phyloP scores from a whole-genome alignment of 1,140 invertebrate species.

The Aphelinus atriplicis region DNA sequence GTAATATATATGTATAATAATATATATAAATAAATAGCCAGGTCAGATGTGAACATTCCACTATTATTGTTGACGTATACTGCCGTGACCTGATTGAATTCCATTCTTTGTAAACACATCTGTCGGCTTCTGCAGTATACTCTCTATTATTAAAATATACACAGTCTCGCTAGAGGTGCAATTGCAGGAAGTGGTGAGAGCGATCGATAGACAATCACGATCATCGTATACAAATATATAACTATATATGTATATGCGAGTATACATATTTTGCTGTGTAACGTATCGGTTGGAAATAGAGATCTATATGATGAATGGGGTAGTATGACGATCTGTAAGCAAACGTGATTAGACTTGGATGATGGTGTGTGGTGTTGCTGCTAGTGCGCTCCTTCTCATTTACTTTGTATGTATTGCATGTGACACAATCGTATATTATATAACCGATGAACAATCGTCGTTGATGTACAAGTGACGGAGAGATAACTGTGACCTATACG shows the following conservation, averaged over 20 bases:
- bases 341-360: conserved; percentile 21
- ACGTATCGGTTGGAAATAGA: background rate
- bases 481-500: background rate
- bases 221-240: background rate
- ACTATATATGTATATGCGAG: background rate
- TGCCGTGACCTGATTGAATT: too few species aligned
- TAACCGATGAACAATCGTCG: too few species aligned
- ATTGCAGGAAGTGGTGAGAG: conserved; percentile 15
- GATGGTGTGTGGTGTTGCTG: background rate
- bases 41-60: too few species aligned
- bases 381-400: background rate
- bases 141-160: too few species aligned
- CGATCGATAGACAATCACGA: background rate
- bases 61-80: too few species aligned
- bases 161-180: conserved; percentile 4
- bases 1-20: too few species aligned
- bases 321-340: conserved; percentile 18
- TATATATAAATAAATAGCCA: too few species aligned
- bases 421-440: background rate
- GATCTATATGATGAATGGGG: background rate
- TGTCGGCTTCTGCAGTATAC: too few species aligned
- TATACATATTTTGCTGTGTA: background rate
- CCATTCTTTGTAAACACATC: too few species aligned
- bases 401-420: background rate
- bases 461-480: too few species aligned